These are phyloP conservation scores for Poeciliopsis gracilis DNA, from an alignment of 2,797 vertebrate species.

Conservation along the genomic window DNA sequence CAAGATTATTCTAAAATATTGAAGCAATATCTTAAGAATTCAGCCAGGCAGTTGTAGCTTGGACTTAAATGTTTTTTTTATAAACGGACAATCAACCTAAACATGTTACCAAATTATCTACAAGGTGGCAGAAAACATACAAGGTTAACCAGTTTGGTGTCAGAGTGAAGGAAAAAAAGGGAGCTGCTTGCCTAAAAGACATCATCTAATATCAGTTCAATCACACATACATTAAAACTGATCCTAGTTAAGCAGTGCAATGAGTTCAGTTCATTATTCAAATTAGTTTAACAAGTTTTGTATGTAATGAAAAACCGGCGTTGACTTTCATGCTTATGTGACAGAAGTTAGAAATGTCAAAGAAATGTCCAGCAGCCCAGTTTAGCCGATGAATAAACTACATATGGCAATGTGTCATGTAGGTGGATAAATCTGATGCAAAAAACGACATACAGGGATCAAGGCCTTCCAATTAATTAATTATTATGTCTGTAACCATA, in stretches of 20 bases:
- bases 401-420: not conserved
- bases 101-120: not conserved
- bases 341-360: not conserved
- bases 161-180: not conserved
- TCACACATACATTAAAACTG: too few species aligned
- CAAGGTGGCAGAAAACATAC: not conserved
- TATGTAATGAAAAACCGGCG: too few species aligned
- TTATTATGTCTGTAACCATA: not conserved
- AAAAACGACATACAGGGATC: not conserved
- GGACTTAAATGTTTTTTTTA: not conserved
- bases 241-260: too few species aligned
- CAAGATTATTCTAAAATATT: not conserved
- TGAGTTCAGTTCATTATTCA: too few species aligned
- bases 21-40: not conserved
- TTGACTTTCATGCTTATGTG: not conserved
- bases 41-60: not conserved
- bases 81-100: not conserved
- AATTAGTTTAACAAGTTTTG: too few species aligned
- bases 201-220: too few species aligned
- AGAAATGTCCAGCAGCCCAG: not conserved
- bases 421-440: not conserved
- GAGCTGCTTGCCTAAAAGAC: too few species aligned
- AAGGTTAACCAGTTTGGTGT: not conserved
- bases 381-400: not conserved
- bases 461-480: not conserved